Base-by-base conservation (phyloP, 2,113 vertebrate species). In the Platichthys stellatus region DNA sequence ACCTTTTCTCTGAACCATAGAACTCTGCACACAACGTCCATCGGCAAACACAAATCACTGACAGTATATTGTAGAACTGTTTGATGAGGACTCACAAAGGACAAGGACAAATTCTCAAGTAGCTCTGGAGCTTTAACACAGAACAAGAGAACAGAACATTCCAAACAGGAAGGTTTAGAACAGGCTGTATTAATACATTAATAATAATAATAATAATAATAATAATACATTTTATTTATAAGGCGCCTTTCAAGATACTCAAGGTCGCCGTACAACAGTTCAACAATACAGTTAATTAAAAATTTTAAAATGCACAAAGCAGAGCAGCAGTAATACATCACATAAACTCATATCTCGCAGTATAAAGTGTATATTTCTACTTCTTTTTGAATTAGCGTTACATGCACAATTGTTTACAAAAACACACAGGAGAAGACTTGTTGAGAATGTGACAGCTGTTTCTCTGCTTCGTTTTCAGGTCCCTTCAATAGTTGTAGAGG, bases 401-500 rank as follows among this genome's bases (percentile, higher is more conserved):
- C 49, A 70, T 40, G 24, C 54, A 61, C 23, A 53, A 3, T n/a
- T 13, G 53, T 49, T 66, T 26, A 28, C 54, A 43, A 65, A 12
- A n/a, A 63, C 17, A n/a, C 31, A 24, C 7, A 63, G 14, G 20
- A 45, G 67, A 20, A 24, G 56, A 75, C 45, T 63, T 68, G 17
- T 13, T 20, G 58, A 49, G n/a, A 18, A 40, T 21, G 12, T 38
- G 35, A 10, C 2, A 2, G 1, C 60, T 66, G 57, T 74, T 69
- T 65, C 24, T 62, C n/a, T 12, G 11, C 28, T 68, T 77, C 26
- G 61, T 77, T 31, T 76, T 81, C 60, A n/a, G 63, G 80, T 82
- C 23, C 15, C 47, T 62, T 23, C 35, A 38, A 73, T 66, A 56
- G 59, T 53, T 60, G 78, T 54, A 11, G 40, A 74, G 64, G 73